Percentiles rank a stretch among this genome's conserved stretches.
Evolutionary conservation across 92 coral and sea anemone genomes (phyloP).

Genomic region (Zoanthus gigantus): DNA sequence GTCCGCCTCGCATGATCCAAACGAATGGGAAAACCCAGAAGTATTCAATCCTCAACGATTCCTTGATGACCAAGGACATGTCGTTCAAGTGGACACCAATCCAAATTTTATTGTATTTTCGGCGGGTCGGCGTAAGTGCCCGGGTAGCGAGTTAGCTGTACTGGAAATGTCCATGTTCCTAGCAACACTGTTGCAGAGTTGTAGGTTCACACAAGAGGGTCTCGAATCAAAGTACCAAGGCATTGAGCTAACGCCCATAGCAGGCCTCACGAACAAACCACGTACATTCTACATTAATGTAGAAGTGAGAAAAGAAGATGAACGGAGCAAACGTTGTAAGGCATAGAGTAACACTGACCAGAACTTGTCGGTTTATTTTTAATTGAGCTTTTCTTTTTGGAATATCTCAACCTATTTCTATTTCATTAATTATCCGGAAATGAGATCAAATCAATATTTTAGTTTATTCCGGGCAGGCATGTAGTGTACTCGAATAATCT

Average conservation of each 20-base stretch:
- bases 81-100: constrained; percentile 26
- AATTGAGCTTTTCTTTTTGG: too few species aligned
- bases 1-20: constrained; percentile 64
- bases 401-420: too few species aligned
- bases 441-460: too few species aligned
- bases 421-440: too few species aligned
- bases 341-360: neutral
- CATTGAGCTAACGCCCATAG: constrained; percentile 25
- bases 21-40: constrained; percentile 55
- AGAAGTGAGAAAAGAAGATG: constrained; percentile 31
- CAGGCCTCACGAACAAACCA: constrained; percentile 23
- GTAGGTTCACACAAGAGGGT: constrained; percentile 36
- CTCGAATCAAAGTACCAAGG: constrained; percentile 30
- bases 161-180: constrained; percentile 58
- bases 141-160: constrained; percentile 54
- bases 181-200: constrained; percentile 55
- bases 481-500: too few species aligned
- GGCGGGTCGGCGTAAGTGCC: constrained; percentile 59
- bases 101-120: constrained; percentile 62
- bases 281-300: constrained; percentile 20
- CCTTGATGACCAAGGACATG: constrained; percentile 55
- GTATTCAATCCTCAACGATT: constrained; percentile 65
- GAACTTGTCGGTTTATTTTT: neutral
- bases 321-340: constrained; percentile 9
- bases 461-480: too few species aligned